Conservation (phyloP, 2,797 vertebrate species). For the Gallirallus australis region DNA sequence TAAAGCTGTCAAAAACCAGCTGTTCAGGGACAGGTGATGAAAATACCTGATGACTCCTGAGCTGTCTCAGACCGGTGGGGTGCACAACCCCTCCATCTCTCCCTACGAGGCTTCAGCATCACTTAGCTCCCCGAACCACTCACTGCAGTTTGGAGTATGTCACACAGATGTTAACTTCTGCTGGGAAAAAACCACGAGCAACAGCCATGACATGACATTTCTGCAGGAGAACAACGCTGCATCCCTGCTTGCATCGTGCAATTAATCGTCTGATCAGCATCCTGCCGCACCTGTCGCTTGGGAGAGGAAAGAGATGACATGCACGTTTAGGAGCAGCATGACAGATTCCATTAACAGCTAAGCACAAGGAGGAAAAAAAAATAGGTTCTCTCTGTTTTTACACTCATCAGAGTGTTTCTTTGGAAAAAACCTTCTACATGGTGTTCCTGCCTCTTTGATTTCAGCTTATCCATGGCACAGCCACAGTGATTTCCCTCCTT, state of each 20-base stretch:
- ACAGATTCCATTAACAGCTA: background rate
- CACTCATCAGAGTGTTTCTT: background rate
- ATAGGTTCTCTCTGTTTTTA: background rate
- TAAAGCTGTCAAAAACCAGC: background rate
- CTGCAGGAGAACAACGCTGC: background rate
- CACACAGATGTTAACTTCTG: background rate
- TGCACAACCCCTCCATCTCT: rapidly evolving
- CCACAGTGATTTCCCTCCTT: background rate
- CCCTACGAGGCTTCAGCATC: rapidly evolving
- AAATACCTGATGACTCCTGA: background rate
- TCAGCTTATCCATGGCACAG: background rate
- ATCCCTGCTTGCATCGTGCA: rapidly evolving
- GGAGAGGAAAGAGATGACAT: background rate
- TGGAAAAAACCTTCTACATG: background rate
- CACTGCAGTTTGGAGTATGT: rapidly evolving
- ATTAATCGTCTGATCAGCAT: rapidly evolving
- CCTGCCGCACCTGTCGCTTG: rapidly evolving
- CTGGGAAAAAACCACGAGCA: background rate
- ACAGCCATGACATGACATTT: background rate
- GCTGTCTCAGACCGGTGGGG: rapidly evolving
- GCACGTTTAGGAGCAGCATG: background rate
- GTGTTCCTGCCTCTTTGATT: background rate
- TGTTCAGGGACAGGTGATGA: background rate
- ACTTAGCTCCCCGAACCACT: background rate
- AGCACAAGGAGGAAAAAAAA: background rate